A percentile compares a stretch with the other conserved stretches of the same genome.
These are phyloP conservation scores for Alosa sapidissima DNA, from an alignment of 2,797 vertebrate species.

Conservation along the genomic window DNA sequence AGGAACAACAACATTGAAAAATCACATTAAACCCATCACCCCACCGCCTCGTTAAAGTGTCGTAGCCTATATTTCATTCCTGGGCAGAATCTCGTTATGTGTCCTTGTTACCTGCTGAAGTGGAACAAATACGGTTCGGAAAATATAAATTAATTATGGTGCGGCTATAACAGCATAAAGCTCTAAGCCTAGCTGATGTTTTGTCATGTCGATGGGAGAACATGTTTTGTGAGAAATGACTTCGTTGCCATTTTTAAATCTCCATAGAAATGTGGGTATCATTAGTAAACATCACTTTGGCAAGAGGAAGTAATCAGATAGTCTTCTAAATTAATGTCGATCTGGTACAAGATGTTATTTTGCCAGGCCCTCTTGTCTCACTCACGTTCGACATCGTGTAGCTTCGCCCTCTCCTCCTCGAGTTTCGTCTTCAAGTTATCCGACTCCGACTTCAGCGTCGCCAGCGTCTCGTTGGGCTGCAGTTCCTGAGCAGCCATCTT, in stretches of 20 bases:
- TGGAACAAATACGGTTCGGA: constrained; percentile 10
- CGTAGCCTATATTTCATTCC: background rate
- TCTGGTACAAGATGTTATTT: constrained; percentile 26
- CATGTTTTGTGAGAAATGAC: background rate
- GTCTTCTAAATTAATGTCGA: background rate
- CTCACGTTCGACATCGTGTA: constrained; percentile 99
- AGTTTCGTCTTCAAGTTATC: constrained; percentile 93
- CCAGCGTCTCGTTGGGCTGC: constrained; percentile 89
- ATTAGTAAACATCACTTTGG: background rate
- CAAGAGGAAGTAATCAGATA: background rate
- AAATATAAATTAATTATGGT: constrained; percentile 1
- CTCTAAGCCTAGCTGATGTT: background rate
- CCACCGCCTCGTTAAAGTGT: background rate
- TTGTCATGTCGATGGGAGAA: background rate
- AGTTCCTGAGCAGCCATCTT: constrained; percentile 96
- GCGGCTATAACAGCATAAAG: background rate
- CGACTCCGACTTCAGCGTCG: constrained; percentile 90
- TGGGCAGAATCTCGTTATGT: background rate
- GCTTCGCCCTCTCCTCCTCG: constrained; percentile 96
- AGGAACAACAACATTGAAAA: background rate
- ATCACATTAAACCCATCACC: background rate
- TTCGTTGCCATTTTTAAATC: background rate
- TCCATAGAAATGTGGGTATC: background rate
- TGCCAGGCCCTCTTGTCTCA: constrained; percentile 60
- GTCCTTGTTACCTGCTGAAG: constrained; percentile 1